These are phyloP conservation scores for Lophotriccus pileatus DNA, from an alignment of 2,797 vertebrate species.

Conservation along the genomic window DNA sequence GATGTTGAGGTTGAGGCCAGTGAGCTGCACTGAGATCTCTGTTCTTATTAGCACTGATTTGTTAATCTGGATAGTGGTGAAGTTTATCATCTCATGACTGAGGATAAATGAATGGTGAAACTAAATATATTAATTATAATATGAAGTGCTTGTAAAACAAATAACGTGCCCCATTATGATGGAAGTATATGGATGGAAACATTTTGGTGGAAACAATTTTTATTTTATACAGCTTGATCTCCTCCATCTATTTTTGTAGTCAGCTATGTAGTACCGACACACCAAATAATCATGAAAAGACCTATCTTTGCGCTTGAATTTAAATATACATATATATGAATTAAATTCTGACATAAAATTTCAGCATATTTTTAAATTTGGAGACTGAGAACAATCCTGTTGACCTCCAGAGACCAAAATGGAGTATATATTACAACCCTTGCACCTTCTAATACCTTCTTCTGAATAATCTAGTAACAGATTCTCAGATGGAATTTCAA, in stretches of 20 bases:
- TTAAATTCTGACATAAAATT: neutral
- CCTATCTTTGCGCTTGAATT: neutral
- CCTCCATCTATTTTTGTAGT: neutral
- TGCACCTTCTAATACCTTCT: neutral
- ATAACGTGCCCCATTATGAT: neutral
- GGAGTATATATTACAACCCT: neutral
- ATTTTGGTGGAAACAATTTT: neutral
- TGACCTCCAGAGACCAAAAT: neutral
- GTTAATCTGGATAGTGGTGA: slow-evolving; percentile 1
- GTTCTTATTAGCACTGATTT: neutral
- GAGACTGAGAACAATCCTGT: neutral
- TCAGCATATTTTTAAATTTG: neutral
- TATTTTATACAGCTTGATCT: neutral
- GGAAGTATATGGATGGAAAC: neutral
- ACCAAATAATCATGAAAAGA: neutral
- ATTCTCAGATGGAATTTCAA: neutral
- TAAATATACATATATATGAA: neutral
- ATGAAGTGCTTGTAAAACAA: slow-evolving; percentile 15
- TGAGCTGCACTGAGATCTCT: neutral
- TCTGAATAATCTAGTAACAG: neutral
- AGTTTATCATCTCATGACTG: neutral
- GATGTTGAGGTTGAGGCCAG: neutral
- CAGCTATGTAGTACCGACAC: neutral
- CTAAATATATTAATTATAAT: slow-evolving; percentile 35
- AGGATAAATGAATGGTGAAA: neutral